Evolutionary conservation across 2,113 vertebrate genomes (phyloP).

Genomic region (Grus americana): DNA sequence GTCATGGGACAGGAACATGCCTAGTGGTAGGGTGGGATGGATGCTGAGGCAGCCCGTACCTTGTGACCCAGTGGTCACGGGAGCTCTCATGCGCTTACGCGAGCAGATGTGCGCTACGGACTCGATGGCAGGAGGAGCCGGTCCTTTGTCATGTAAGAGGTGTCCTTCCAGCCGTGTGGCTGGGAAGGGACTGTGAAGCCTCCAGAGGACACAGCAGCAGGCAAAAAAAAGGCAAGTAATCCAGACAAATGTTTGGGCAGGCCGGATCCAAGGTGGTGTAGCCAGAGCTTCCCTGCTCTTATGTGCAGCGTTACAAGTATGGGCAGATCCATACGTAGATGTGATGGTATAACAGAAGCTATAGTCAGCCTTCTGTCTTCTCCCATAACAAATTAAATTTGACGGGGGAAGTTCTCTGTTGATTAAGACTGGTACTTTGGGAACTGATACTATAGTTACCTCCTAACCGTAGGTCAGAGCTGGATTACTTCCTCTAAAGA

Average conservation of each 20-base stretch:
- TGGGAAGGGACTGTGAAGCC: background rate
- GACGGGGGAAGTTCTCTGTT: background rate
- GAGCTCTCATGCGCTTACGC: rapidly evolving
- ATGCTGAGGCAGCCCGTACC: background rate
- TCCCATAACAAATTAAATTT: background rate
- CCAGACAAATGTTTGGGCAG: background rate
- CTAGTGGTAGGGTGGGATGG: background rate
- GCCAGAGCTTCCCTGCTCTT: background rate
- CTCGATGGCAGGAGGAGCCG: background rate
- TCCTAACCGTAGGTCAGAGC: background rate
- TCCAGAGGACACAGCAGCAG: background rate
- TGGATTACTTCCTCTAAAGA: background rate
- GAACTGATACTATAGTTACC: background rate
- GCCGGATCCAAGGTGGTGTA: background rate
- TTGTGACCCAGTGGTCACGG: background rate
- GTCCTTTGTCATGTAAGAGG: background rate
- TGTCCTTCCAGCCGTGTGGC: background rate
- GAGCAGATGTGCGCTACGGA: rapidly evolving
- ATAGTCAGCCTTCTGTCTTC: background rate
- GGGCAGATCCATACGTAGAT: background rate
- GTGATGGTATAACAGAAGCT: background rate
- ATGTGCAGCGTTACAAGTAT: rapidly evolving
- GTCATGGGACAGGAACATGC: rapidly evolving
- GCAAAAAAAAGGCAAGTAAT: background rate
- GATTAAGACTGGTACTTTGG: background rate